Conservation (phyloP, 2,113 vertebrate genomes). For the Ictalurus furcatus region DNA sequence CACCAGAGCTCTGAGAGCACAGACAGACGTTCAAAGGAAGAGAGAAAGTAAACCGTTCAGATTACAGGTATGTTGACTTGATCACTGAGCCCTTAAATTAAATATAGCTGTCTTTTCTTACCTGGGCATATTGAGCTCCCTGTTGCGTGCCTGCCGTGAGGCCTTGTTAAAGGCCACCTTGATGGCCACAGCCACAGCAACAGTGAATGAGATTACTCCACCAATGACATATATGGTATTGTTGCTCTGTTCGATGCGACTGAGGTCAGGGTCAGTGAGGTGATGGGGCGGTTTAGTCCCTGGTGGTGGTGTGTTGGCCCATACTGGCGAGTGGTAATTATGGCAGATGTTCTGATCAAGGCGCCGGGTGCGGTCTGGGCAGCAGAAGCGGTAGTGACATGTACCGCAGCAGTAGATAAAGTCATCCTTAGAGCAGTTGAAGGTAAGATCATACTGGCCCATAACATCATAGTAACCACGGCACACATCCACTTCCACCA, state of each 20-base stretch:
- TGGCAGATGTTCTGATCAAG: slow-evolving; percentile 84
- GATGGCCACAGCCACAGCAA: slow-evolving; percentile 84
- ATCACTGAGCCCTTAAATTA: not conserved
- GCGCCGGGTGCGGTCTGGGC: slow-evolving; percentile 78
- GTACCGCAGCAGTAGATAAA: slow-evolving; percentile 89
- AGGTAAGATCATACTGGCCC: slow-evolving; percentile 87
- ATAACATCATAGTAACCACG: slow-evolving; percentile 90
- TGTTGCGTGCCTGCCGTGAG: slow-evolving; percentile 81
- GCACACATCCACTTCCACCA: slow-evolving; percentile 80
- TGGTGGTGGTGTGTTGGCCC: slow-evolving; percentile 83
- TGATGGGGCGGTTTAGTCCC: slow-evolving; percentile 65
- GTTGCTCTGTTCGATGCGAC: slow-evolving; percentile 75
- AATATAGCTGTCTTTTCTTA: slow-evolving; percentile 54
- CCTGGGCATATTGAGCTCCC: slow-evolving; percentile 90
- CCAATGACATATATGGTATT: slow-evolving; percentile 89
- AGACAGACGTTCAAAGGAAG: slow-evolving; percentile 34
- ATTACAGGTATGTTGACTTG: slow-evolving; percentile 11
- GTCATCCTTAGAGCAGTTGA: slow-evolving; percentile 87
- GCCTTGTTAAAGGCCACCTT: slow-evolving; percentile 92
- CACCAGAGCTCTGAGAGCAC: slow-evolving; percentile 80
- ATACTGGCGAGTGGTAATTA: slow-evolving; percentile 85
- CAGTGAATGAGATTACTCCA: slow-evolving; percentile 85
- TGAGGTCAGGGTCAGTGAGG: slow-evolving; percentile 67
- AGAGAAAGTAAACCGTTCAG: not conserved
- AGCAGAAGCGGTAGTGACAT: slow-evolving; percentile 93